phyloP scores from a whole-genome alignment of 2,797 vertebrate genomes.

The Poecilia picta region DNA sequence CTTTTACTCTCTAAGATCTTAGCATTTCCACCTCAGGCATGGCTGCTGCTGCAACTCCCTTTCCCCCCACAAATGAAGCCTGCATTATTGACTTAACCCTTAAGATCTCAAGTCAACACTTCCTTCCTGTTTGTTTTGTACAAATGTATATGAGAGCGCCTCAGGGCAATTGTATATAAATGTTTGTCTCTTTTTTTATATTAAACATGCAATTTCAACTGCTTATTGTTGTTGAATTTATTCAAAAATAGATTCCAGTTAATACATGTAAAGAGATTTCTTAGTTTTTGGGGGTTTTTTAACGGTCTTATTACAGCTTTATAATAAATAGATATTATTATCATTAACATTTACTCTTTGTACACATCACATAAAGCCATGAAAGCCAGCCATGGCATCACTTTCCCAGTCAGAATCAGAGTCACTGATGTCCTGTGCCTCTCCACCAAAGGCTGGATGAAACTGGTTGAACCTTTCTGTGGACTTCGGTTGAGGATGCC shows the following conservation, averaged over 20 bases:
- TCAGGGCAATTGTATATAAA: constrained; percentile 77
- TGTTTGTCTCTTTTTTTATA: constrained; percentile 80
- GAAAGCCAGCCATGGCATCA: constrained; percentile 74
- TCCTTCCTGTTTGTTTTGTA: constrained; percentile 72
- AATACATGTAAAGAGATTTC: not conserved
- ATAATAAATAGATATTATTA: constrained; percentile 68
- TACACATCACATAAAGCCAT: constrained; percentile 70
- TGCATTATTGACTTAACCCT: constrained; percentile 57
- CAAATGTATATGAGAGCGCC: constrained; percentile 77
- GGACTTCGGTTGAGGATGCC: constrained; percentile 39
- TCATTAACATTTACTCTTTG: constrained; percentile 6
- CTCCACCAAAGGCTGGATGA: constrained; percentile 74
- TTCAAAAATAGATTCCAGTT: constrained; percentile 20
- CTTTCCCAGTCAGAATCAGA: constrained; percentile 86
- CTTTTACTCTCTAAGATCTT: constrained; percentile 58
- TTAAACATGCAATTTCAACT: constrained; percentile 77
- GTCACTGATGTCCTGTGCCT: constrained; percentile 74
- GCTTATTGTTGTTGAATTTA: constrained; percentile 30
- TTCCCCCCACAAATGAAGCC: constrained; percentile 38
- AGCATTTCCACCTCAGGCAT: constrained; percentile 63
- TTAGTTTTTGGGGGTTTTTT: not conserved
- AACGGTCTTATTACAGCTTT: constrained; percentile 39
- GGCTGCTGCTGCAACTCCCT: constrained; percentile 48
- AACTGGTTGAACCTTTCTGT: constrained; percentile 70
- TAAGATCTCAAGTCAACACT: constrained; percentile 43